phyloP scores from a whole-genome alignment of 2,888 invertebrate genomes.

The Drosophila affinis region DNA sequence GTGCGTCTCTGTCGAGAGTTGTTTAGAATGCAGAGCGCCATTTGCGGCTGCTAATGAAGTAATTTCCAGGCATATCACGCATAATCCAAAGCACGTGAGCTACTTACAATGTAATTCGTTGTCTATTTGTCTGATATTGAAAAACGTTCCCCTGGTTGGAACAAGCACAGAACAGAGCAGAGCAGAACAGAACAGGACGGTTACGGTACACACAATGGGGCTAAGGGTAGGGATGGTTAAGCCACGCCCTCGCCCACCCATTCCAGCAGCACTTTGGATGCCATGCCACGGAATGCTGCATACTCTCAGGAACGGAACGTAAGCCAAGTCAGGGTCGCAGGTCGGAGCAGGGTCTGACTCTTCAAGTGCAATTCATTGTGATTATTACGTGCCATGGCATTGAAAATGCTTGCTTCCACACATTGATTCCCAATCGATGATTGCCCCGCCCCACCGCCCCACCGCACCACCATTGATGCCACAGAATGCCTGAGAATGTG shows the following conservation, averaged over 20 bases:
- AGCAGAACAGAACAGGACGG: not conserved
- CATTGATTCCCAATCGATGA: conserved; percentile 29
- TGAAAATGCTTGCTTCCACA: conserved; percentile 54
- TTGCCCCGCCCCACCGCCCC: conserved; percentile 5
- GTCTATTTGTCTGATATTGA: conserved; percentile 80
- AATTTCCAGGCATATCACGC: conserved; percentile 79
- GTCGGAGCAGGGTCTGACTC: conserved; percentile 34
- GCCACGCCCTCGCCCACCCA: conserved; percentile 29
- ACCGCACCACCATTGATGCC: conserved; percentile 42
- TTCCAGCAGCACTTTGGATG: not conserved
- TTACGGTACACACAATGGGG: not conserved
- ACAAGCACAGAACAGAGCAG: not conserved
- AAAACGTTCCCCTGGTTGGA: conserved; percentile 49
- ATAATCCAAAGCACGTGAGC: conserved; percentile 79
- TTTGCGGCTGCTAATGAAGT: conserved; percentile 80
- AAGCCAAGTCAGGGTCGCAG: conserved; percentile 21
- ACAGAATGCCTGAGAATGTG: not conserved
- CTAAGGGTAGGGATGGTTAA: conserved; percentile 13
- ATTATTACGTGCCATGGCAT: conserved; percentile 77
- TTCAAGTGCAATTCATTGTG: conserved; percentile 77
- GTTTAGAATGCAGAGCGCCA: conserved; percentile 74
- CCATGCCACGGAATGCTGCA: conserved; percentile 57
- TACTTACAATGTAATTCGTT: conserved; percentile 80
- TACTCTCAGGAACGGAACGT: conserved; percentile 53
- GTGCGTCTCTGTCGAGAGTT: conserved; percentile 42